Conservation (phyloP, 53 echinoderm and acorn worm species). For the Stichopus horrens region DNA sequence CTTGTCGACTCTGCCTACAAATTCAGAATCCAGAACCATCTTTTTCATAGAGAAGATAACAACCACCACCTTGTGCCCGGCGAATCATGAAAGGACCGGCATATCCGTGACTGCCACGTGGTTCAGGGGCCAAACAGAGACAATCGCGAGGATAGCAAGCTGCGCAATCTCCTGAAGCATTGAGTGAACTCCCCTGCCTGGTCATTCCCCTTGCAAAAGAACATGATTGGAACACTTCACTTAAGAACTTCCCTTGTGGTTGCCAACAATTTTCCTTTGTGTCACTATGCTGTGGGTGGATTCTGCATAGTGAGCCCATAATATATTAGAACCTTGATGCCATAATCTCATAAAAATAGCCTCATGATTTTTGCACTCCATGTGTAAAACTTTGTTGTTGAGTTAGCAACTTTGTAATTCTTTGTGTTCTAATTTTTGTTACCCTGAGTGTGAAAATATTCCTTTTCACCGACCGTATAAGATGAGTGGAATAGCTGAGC, state of each 20-base stretch:
- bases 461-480: too few species aligned
- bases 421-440: too few species aligned
- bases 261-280: slow-evolving; percentile 2
- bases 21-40: slow-evolving; percentile 49
- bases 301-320: background rate
- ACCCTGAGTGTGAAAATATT: too few species aligned
- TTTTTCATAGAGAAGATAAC: slow-evolving; percentile 48
- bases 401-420: too few species aligned
- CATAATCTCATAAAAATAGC: too few species aligned
- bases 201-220: slow-evolving; percentile 45
- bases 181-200: slow-evolving; percentile 55
- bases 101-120: slow-evolving; percentile 35
- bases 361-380: too few species aligned
- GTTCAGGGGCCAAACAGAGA: slow-evolving; percentile 50
- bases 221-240: slow-evolving; percentile 24
- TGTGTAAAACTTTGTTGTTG: too few species aligned
- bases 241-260: slow-evolving; percentile 14
- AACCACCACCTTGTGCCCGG: slow-evolving; percentile 35
- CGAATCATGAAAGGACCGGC: slow-evolving; percentile 40
- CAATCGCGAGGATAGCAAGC: slow-evolving; percentile 50
- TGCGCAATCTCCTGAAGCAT: slow-evolving; percentile 54
- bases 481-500: too few species aligned
- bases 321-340: slow-evolving; percentile 6
- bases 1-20: slow-evolving; percentile 53
- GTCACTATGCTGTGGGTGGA: background rate